phyloP scores from a whole-genome alignment of 1,140 invertebrate species.

The Goniozus legneri region DNA sequence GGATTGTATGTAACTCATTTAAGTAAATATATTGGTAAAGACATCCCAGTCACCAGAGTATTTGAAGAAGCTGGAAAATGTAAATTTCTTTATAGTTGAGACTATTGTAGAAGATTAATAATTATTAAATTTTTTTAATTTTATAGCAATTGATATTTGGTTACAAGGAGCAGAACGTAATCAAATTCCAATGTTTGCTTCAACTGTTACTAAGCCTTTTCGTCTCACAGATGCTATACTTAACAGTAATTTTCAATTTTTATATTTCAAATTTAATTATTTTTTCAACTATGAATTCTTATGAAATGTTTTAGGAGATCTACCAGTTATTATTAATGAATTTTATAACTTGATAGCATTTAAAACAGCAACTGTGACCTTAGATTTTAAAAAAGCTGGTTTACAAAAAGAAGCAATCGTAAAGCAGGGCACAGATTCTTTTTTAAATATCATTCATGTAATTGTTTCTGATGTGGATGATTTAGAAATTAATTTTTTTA shows the following conservation, averaged over 20 bases:
- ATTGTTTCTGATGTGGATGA: constrained; percentile 17
- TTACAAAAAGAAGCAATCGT: constrained; percentile 24
- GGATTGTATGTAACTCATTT: constrained; percentile 38
- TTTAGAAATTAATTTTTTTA: constrained; percentile 29
- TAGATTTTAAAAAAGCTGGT: constrained; percentile 27
- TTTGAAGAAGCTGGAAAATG: constrained; percentile 43
- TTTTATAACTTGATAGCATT: constrained; percentile 29
- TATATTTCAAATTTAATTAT: constrained; percentile 3
- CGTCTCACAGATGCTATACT: constrained; percentile 32
- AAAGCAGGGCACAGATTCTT: constrained; percentile 27
- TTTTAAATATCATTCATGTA: constrained; percentile 31
- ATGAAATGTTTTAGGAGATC: constrained; percentile 18
- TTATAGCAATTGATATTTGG: constrained; percentile 34
- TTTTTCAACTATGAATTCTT: background rate
- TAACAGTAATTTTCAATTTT: constrained; percentile 23
- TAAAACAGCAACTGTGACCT: constrained; percentile 21
- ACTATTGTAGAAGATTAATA: background rate
- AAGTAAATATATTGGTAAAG: constrained; percentile 35
- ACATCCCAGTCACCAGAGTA: constrained; percentile 37
- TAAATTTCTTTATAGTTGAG: constrained; percentile 16
- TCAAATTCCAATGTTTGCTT: constrained; percentile 43
- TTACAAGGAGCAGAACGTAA: constrained; percentile 36
- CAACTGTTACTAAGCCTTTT: constrained; percentile 36
- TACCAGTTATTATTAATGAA: constrained; percentile 10
- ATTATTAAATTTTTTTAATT: constrained; percentile 9